Conservation (phyloP, 2,888 invertebrate genomes). For the Nemapogon koenigi region DNA sequence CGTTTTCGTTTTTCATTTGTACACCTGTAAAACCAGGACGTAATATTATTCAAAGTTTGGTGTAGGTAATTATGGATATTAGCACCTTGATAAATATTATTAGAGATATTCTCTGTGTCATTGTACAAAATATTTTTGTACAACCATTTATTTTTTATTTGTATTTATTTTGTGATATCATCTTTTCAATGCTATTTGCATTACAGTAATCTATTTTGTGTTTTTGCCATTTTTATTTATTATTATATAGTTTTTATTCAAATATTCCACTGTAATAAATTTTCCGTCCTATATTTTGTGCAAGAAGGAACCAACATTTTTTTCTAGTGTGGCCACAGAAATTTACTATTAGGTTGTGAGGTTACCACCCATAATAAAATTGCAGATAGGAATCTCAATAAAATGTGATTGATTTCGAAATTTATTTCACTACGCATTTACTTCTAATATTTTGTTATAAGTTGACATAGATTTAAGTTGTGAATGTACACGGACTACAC, state of each 20-base stretch:
- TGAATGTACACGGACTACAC: too few species aligned
- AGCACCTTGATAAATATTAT: background rate
- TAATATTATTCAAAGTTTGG: too few species aligned
- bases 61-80: background rate
- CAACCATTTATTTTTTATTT: background rate
- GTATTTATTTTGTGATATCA: background rate
- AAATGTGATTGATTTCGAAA: constrained; percentile 1
- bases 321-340: too few species aligned
- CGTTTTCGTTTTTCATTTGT: too few species aligned
- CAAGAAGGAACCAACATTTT: too few species aligned
- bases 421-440: constrained; percentile 7
- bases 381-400: constrained; percentile 1
- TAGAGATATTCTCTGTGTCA: background rate
- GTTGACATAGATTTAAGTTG: too few species aligned
- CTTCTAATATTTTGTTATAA: background rate
- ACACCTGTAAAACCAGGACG: too few species aligned
- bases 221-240: background rate
- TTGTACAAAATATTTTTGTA: background rate
- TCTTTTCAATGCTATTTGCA: too few species aligned
- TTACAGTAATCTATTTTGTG: background rate
- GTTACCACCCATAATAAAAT: background rate
- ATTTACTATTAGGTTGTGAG: constrained; percentile 1
- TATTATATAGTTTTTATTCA: too few species aligned
- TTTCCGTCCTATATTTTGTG: too few species aligned
- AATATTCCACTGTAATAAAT: too few species aligned